Base-by-base conservation (phyloP, 2,888 invertebrate genomes). In the Nomada goodeniana region DNA sequence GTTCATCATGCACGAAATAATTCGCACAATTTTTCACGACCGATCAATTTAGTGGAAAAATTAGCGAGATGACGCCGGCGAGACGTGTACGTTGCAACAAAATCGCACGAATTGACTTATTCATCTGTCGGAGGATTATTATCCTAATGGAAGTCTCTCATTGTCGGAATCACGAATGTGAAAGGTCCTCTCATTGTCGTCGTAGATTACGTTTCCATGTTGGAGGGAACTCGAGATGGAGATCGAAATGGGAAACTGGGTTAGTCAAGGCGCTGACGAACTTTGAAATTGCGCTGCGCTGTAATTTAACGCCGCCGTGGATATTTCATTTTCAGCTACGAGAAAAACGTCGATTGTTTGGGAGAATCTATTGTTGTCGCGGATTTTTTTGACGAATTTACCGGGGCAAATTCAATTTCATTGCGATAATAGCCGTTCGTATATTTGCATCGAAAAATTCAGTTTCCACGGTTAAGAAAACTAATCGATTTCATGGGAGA, bases 211-310 rank as follows among this genome's bases (percentile, higher is more conserved):
- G 69, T 81, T 83, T 81, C 68, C 69, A 42, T 60, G 73, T 64
- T 72, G 63, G 23, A 52, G 74, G 15, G 71, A 55, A 61, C 63
- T 75, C 60, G 57, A 61, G 72, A 74, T 71, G 77, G 59, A 53
- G 74, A 82, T 77, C 67, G 74, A 82, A 83, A 74, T 69, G 53
- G 71, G 71, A 82, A 76, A 83, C 71, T 69, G 65, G 77, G 74
- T 77, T 15, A 53, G 73, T 53, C 76, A 73, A 79, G 76, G 55
- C 53, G 63, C 55, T 76, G 61, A 71, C 53, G 70, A 82, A 82
- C 80, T 82, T 80, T 52, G 70, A 44, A 71, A 82, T 75, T 75
- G 57, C 71, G 20, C 70, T 57, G 5, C 2, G 64, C 23, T 26
- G 63, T 52, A 75, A 67, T 80, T 71, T 57, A 47, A 74, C 50